These are phyloP conservation scores for Aphis craccivora DNA, from an alignment of 1,140 invertebrate species.

Conservation along the genomic window DNA sequence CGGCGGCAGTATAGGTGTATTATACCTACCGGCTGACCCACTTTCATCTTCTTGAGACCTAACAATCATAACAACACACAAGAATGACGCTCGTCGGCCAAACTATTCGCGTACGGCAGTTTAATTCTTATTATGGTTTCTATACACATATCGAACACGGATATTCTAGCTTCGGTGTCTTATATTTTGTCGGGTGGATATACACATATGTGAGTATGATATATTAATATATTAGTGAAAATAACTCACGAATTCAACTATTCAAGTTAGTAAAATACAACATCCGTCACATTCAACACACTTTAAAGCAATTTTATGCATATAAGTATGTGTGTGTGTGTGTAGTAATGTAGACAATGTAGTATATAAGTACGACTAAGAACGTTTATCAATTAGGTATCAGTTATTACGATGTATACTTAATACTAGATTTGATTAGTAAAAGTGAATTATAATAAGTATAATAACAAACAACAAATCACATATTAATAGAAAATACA, in stretches of 20 bases:
- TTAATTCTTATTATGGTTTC: background rate
- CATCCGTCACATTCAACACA: background rate
- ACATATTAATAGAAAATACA: background rate
- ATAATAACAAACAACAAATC: background rate
- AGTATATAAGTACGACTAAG: too few species aligned
- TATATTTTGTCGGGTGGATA: background rate
- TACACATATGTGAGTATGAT: background rate
- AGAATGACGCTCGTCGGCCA: background rate
- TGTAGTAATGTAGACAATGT: too few species aligned
- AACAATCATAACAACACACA: background rate
- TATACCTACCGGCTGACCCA: slow-evolving; percentile 30
- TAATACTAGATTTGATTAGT: background rate
- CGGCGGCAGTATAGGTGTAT: background rate
- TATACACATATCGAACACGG: background rate
- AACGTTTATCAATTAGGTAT: background rate
- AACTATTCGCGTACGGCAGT: background rate
- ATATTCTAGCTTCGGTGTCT: background rate
- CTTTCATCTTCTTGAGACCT: slow-evolving; percentile 54
- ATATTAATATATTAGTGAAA: background rate
- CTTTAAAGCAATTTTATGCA: background rate
- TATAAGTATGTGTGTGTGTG: too few species aligned
- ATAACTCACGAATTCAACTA: background rate
- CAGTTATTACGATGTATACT: background rate
- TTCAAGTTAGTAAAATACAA: background rate
- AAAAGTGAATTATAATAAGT: background rate